Evolutionary conservation across 2,113 vertebrate genomes (phyloP), one percentile per base, ranked within the genome.

Genomic region (Cisticola juncidis): DNA sequence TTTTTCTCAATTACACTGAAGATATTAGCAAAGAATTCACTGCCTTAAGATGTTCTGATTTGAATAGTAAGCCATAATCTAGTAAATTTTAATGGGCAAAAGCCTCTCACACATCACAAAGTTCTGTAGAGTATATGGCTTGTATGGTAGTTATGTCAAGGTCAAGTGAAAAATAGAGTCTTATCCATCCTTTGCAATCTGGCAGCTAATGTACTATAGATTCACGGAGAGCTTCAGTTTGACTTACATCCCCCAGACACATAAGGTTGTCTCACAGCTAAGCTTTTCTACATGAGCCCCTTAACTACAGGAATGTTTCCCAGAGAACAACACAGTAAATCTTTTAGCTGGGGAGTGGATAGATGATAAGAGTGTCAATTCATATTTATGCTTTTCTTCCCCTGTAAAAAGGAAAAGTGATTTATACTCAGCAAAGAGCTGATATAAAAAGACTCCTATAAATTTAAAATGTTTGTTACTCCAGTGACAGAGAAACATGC

Each of bases 351-450:
- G 45, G 81, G 93, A 90, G 8, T 68, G 56, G 56, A 51, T 90
- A 91, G 65, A 76, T 96, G 95, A 97, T 97, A 97, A 97, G 90
- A 77, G 82, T 91, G 82, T 79, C 92, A 92, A 96, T 72, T 89
- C 76, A 86, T 94, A 92, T 94, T 95, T 97, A 94, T 92, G 70
- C 2, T 16, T 82, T 92, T 93, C 92, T 94, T 61, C 82, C 71
- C 74, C 64, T 86, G 35, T 51, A 96, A 80, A 2, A 2, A 97
- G 74, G 81, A 90, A 72, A 62, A 84, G 57, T 97, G 86, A 97
- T 97, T 97, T 96, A 89, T 89, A 76, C 42, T 87, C 60, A 57
- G 62, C 82, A 86, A 96, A 95, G 77, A 88, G 44, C 66, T 80
- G 79, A 88, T 92, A 88, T 91, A 89, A 77, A 77, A 74, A 85